Evolutionary conservation across 2,888 invertebrate genomes (phyloP).

Genomic region (Pilophorus perplexus): DNA sequence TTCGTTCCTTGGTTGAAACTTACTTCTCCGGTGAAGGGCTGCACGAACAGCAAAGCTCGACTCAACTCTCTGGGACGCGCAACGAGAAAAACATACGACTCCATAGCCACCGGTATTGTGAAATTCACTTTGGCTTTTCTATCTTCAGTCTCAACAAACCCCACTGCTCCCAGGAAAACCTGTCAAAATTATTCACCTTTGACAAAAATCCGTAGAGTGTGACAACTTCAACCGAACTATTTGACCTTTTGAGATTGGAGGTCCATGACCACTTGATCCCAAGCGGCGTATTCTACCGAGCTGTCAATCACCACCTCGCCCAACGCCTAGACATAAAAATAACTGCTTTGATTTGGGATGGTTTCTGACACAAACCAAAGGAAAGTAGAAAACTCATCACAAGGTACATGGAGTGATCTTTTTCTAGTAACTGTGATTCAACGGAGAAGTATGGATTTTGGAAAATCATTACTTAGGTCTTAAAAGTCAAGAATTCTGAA

Average conservation of each 20-base stretch:
- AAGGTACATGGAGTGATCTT: no score
- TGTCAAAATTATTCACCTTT: slow-evolving; percentile 7
- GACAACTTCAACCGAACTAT: not conserved
- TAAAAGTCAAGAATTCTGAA: not conserved
- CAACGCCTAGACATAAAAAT: slow-evolving; percentile 46
- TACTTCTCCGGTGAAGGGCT: slow-evolving; percentile 67
- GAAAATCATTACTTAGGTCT: no score
- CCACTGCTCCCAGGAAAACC: slow-evolving; percentile 54
- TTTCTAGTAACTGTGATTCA: no score
- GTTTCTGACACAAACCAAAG: not conserved
- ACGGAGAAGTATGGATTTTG: no score
- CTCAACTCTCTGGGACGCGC: slow-evolving; percentile 77
- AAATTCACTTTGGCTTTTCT: slow-evolving; percentile 66
- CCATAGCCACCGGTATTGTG: slow-evolving; percentile 72
- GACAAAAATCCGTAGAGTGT: not conserved
- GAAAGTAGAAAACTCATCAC: not conserved
- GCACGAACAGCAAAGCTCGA: slow-evolving; percentile 75
- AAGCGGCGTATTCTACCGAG: slow-evolving; percentile 45
- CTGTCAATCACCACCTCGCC: slow-evolving; percentile 48
- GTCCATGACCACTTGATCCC: slow-evolving; percentile 55
- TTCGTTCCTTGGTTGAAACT: no score
- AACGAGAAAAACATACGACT: slow-evolving; percentile 75
- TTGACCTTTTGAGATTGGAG: slow-evolving; percentile 55
- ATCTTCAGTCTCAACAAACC: slow-evolving; percentile 59
- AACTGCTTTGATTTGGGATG: no score